Evolutionary conservation across 2,113 vertebrate species (phyloP).

Genomic region (Zootoca vivipara): DNA sequence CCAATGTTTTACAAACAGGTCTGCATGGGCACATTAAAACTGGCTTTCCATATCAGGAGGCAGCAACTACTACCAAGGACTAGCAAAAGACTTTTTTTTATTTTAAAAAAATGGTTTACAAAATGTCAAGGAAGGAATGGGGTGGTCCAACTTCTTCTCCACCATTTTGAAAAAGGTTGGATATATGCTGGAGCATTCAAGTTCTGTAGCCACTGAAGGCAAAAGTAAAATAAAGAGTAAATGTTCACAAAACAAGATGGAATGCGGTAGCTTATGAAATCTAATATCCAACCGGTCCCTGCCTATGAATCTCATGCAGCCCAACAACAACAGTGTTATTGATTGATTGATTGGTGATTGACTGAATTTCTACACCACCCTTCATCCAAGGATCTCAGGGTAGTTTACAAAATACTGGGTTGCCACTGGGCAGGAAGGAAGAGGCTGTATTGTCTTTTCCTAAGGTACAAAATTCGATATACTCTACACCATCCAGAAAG

Average conservation of each 20-base stretch:
- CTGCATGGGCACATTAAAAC: not conserved
- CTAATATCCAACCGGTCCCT: not conserved
- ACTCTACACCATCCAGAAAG: not conserved
- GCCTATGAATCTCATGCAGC: not conserved
- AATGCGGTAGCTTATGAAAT: not conserved
- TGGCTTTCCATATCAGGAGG: not conserved
- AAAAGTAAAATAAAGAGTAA: not conserved
- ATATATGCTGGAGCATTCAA: not conserved
- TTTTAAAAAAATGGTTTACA: not conserved
- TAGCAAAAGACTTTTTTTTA: not conserved
- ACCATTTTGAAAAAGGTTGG: not conserved
- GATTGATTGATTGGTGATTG: not conserved
- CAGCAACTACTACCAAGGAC: not conserved
- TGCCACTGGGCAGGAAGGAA: too few relatives aligned
- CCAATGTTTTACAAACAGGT: too few relatives aligned
- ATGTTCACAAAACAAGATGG: not conserved
- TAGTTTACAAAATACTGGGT: too few relatives aligned
- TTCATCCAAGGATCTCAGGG: not conserved
- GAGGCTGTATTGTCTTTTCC: not conserved
- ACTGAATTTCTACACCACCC: not conserved
- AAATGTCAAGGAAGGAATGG: not conserved
- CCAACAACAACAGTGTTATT: not conserved
- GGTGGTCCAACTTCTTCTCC: not conserved
- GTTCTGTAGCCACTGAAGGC: not conserved
- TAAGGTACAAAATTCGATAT: not conserved